Conservation (phyloP, 1,140 invertebrate genomes). For the Gryon sp. region DNA sequence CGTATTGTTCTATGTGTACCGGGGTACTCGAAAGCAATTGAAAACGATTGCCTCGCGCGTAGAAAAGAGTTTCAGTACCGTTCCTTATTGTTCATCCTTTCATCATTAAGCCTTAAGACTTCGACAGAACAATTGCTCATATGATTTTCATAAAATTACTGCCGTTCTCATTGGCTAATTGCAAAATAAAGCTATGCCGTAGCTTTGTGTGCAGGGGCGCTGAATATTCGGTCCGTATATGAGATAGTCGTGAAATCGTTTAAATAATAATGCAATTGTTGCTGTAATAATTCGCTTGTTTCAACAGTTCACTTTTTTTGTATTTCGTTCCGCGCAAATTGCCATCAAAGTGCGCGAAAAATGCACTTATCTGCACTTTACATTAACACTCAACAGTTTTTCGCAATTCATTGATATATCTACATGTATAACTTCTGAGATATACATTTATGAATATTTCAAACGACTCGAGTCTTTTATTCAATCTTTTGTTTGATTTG, state of each 20-base stretch:
- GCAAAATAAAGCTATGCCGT: conserved; percentile 44
- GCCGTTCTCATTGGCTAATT: conserved; percentile 59
- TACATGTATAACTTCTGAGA: too few species aligned
- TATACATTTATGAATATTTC: neutral
- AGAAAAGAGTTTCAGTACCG: conserved; percentile 52
- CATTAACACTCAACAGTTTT: too few species aligned
- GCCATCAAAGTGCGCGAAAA: conserved; percentile 9
- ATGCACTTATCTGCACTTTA: neutral
- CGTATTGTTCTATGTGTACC: conserved; percentile 66
- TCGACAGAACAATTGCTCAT: conserved; percentile 58
- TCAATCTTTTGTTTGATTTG: too few species aligned
- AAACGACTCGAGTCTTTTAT: too few species aligned
- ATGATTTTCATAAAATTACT: conserved; percentile 61
- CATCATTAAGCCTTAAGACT: conserved; percentile 52
- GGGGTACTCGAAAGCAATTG: conserved; percentile 42
- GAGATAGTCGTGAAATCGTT: conserved; percentile 47
- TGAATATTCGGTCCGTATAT: conserved; percentile 25
- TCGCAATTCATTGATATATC: too few species aligned
- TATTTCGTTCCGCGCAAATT: conserved; percentile 25
- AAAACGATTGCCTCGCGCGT: conserved; percentile 46
- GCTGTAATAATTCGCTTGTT: conserved; percentile 34
- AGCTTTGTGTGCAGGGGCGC: conserved; percentile 38
- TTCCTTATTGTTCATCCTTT: conserved; percentile 59
- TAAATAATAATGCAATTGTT: conserved; percentile 49
- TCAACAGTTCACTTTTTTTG: conserved; percentile 28